Evolutionary conservation across 2,888 invertebrate species (phyloP).

Genomic region (Stictocephala bisonia): DNA sequence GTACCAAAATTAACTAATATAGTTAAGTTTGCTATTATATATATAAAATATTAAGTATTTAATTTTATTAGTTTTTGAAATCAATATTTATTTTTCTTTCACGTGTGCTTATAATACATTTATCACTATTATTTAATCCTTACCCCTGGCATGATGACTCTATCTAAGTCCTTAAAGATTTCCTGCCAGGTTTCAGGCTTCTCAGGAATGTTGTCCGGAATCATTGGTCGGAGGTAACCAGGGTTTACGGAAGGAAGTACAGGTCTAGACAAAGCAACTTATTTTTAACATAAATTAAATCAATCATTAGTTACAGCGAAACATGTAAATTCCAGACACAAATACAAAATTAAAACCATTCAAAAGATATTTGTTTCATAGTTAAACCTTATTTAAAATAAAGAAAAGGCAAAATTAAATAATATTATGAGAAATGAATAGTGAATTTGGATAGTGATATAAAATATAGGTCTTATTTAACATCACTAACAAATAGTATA

Average conservation of each 20-base stretch:
- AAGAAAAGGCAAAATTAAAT: too few relatives aligned
- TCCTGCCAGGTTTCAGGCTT: slow-evolving; percentile 86
- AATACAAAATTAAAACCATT: too few relatives aligned
- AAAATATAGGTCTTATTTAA: too few relatives aligned
- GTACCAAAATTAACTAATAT: too few relatives aligned
- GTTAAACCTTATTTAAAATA: too few relatives aligned
- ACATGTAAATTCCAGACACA: too few relatives aligned
- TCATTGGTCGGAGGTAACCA: slow-evolving; percentile 83
- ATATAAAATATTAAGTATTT: background rate
- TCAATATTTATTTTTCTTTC: background rate
- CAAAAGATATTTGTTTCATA: too few relatives aligned
- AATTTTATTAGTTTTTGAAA: background rate
- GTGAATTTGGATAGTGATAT: too few relatives aligned
- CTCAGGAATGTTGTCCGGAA: slow-evolving; percentile 88
- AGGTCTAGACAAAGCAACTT: slow-evolving; percentile 61
- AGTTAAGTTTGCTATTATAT: background rate
- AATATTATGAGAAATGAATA: too few relatives aligned
- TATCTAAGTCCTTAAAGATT: slow-evolving; percentile 88
- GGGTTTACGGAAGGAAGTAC: slow-evolving; percentile 91
- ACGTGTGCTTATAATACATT: background rate
- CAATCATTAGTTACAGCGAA: too few relatives aligned
- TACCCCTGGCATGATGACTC: slow-evolving; percentile 92
- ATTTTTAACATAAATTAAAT: too few relatives aligned
- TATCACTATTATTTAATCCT: slow-evolving; percentile 53
- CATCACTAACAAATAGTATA: too few relatives aligned